Evolutionary conservation across 2,113 vertebrate genomes (phyloP), one percentile per base, ranked within the genome.

Genomic region (Corynorhinus townsendii): DNA sequence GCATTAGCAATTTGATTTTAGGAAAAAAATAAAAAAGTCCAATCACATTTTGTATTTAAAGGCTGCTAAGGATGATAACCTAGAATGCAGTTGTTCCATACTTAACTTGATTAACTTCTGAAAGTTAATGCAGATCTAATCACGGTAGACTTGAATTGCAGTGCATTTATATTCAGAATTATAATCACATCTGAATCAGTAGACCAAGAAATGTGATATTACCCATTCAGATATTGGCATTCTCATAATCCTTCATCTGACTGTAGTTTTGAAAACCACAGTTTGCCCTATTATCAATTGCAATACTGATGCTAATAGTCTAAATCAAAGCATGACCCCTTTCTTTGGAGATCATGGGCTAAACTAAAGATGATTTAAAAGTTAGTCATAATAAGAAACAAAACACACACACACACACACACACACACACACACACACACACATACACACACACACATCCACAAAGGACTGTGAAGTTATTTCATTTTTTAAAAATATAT

Each of bases 91-190:
- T 71, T 77, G 22, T 59, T 76, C 33, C 30, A 3, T 22, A 86
- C 16, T 77, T 82, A 54, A 77, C 15, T 92, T 75, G 52, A 86
- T 68, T 75, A 94, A 66, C 33, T 68, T 92, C 35, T 72, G 40
- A 95, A 92, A 88, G 59, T 68, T 75, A 79, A 35, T 54, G 54
- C 52, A 62, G 19, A 91, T 86, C 43, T 92, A 93, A 83, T 85
- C 72, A 92, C 7, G 38, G 87, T 85, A 45, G n/a, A 72, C 11
- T 82, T 56, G 76, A 90, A 81, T 84, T 90, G 81, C 3, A 90
- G 64, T 85, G 14, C 38, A 90, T 92, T 95, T 88, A 89, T 77
- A 88, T 77, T 71, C 40, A 72, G 81, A 77, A 85, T 88, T 95
- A 81, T 33, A 90, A 76, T 72, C 15, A 47, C 30, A 76, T 90